These are phyloP conservation scores for Turnix velox DNA, from an alignment of 2,113 vertebrate genomes.

Conservation along the genomic window DNA sequence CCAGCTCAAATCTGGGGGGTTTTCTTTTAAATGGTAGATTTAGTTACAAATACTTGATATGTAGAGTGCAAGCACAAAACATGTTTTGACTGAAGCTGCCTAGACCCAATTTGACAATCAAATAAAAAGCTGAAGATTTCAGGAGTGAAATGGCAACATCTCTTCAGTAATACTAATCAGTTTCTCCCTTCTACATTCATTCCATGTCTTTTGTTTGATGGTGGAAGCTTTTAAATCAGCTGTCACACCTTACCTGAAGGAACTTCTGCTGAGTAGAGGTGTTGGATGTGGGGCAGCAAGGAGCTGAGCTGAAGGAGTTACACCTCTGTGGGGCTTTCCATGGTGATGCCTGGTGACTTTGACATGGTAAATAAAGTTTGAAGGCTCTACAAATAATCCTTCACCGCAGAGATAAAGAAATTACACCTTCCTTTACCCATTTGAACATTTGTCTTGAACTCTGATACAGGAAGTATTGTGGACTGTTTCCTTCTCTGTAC, in stretches of 20 bases:
- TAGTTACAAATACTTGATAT: not conserved
- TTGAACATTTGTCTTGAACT: not conserved
- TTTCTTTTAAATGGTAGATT: not conserved
- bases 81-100: slow-evolving; percentile 35
- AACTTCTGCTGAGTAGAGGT: not conserved
- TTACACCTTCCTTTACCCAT: not conserved
- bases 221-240: slow-evolving; percentile 29
- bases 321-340: not conserved
- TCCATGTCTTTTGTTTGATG: not conserved
- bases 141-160: not conserved
- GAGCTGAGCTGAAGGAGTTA: not conserved
- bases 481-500: rapidly evolving
- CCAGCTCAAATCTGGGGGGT: not conserved
- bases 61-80: not conserved
- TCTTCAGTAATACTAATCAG: slow-evolving; percentile 12
- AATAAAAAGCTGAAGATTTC: slow-evolving; percentile 25
- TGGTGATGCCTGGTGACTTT: not conserved
- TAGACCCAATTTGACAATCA: slow-evolving; percentile 19
- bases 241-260: not conserved
- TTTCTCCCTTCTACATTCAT: not conserved
- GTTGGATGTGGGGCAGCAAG: not conserved
- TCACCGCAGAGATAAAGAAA: not conserved
- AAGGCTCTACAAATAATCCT: not conserved
- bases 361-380: not conserved
- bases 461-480: not conserved